Evolutionary conservation across 2,888 invertebrate species (phyloP).

Genomic region (Nephrotoma appendiculata): DNA sequence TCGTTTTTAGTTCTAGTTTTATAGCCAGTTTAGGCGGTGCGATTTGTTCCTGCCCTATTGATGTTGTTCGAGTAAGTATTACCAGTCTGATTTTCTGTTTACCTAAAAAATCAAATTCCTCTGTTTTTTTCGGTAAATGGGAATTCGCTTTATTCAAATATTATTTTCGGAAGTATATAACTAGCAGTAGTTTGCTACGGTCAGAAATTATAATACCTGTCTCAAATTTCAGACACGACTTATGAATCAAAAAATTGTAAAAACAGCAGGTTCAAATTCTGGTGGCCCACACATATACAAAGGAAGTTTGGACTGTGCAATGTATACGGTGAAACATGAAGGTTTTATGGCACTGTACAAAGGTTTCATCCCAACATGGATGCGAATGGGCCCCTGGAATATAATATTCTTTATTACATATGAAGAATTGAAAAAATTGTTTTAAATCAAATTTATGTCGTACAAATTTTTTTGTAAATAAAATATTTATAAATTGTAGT

Average conservation of each 20-base stretch:
- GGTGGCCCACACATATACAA: constrained; percentile 44
- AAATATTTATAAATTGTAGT: too few relatives aligned
- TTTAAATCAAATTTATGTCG: constrained; percentile 27
- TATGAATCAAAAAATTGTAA: constrained; percentile 74
- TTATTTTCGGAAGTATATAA: not conserved
- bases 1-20: constrained; percentile 63
- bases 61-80: constrained; percentile 69
- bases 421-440: constrained; percentile 71
- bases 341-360: constrained; percentile 81
- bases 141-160: not conserved
- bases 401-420: constrained; percentile 91
- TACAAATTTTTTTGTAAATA: too few relatives aligned
- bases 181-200: constrained; percentile 1
- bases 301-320: constrained; percentile 69
- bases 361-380: constrained; percentile 90
- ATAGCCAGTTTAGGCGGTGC: constrained; percentile 86
- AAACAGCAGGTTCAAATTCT: constrained; percentile 24
- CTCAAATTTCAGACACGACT: constrained; percentile 60
- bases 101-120: not conserved
- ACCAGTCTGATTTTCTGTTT: not conserved
- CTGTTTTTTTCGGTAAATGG: not conserved
- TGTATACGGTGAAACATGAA: constrained; percentile 77
- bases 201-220: not conserved
- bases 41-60: constrained; percentile 85
- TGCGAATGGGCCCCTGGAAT: constrained; percentile 95